phyloP scores from a whole-genome alignment of 2,797 vertebrate species.

The Sebastes itinus region DNA sequence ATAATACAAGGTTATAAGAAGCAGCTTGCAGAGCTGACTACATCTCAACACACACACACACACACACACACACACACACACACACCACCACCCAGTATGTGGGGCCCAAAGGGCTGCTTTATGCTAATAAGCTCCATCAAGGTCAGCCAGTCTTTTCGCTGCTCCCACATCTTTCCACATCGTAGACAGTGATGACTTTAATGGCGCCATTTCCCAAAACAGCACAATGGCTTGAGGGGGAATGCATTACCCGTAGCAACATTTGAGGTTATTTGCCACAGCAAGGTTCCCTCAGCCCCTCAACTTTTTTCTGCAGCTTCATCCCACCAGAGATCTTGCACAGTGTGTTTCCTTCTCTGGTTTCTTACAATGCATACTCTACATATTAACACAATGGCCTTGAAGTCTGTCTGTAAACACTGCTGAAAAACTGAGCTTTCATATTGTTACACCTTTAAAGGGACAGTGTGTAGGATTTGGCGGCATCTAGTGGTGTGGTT shows the following conservation, averaged over 20 bases:
- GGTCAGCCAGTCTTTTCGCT: conserved; percentile 67
- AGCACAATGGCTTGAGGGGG: conserved; percentile 56
- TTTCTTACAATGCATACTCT: not conserved
- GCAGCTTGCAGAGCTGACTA: conserved; percentile 27
- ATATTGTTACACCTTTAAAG: not conserved
- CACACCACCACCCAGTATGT: conserved; percentile 32
- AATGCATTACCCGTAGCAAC: conserved; percentile 45
- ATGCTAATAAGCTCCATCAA: conserved; percentile 77
- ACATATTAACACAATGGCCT: not conserved
- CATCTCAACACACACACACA: conserved; percentile 4
- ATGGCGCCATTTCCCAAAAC: conserved; percentile 63
- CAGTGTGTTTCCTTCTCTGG: conserved; percentile 4
- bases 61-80: not conserved
- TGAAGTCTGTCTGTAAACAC: not conserved
- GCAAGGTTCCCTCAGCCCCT: conserved; percentile 41
- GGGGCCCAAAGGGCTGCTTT: conserved; percentile 62
- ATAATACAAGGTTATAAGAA: conserved; percentile 30
- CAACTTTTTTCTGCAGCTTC: conserved; percentile 40
- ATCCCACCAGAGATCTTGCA: conserved; percentile 7
- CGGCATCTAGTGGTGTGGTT: too few species aligned
- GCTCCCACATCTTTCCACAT: conserved; percentile 52
- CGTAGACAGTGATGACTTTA: conserved; percentile 70
- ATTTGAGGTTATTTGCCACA: conserved; percentile 52
- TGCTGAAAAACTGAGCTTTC: not conserved
- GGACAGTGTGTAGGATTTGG: too few species aligned